Base-by-base conservation (phyloP, 1,140 invertebrate genomes). In the Monochamus saltuarius region DNA sequence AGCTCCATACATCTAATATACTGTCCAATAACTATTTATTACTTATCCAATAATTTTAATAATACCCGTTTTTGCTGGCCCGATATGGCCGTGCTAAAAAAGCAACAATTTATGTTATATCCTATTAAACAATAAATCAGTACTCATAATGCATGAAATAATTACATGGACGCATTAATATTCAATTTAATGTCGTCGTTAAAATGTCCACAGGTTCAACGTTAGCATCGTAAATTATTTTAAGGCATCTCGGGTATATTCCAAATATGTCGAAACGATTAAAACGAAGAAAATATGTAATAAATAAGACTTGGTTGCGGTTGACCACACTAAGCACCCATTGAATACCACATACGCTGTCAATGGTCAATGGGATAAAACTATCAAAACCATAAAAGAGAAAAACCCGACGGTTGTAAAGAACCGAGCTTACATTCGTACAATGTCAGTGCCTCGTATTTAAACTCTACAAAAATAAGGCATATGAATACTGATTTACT, bases 241-340 rank as follows among this genome's bases (percentile, higher is more conserved):
- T 10, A 17, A 49, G 37, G 16, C 14, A 13, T 46, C 16, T 40
- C n/a, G 42, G n/a, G 16, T 22, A 37, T 38, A 57, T 57, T 57
- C 56, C 46, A 57, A 57, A 57, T 57, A 57, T 57, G 56, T 57
- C 45, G 56, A 46, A 57, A 49, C 45, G 56, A 57, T 57, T 57
- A 49, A 57, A 57, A 49, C n/a, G 45, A 50, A 45, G 42, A 57
- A 57, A 57, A 57, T 57, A 57, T 57, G 45, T 49, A 57, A 50
- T 57, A 57, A 57, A 57, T 57, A 49, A 57, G 49, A 51, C 35
- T 46, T 36, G 16, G 56, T 57, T 37, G 43, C 56, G 56, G 45
- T 57, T 57, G 56, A 45, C 45, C 56, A 57, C 56, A 50, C 37
- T 57, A 57, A 57, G 56, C 56, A 57, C 46, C 56, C 46, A 57